Percentiles rank a stretch among this genome's conserved stretches.
Conservation (phyloP, 1,140 invertebrate genomes). For the Diorhabda carinulata region DNA sequence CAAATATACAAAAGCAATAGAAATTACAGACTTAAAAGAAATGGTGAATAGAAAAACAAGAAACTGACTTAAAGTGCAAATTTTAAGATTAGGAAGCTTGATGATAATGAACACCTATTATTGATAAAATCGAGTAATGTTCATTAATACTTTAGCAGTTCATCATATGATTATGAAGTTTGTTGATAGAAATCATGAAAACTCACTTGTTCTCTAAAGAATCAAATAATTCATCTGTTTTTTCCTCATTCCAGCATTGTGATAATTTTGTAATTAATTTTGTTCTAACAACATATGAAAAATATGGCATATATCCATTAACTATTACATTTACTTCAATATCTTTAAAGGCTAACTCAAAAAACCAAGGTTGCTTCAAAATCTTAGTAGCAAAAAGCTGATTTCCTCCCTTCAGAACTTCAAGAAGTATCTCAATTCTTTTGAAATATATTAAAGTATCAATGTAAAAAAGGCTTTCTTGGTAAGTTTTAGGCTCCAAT, state of each 20-base stretch:
- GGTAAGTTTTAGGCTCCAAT: constrained; percentile 16
- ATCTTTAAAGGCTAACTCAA: constrained; percentile 16
- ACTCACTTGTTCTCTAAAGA: constrained; percentile 7
- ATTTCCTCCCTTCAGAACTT: constrained; percentile 24
- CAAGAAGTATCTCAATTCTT: constrained; percentile 1
- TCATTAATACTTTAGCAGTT: too few species aligned
- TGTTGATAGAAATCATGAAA: too few species aligned
- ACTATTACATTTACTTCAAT: constrained; percentile 11
- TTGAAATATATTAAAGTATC: constrained; percentile 23
- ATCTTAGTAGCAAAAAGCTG: constrained; percentile 24
- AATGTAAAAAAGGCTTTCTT: constrained; percentile 21
- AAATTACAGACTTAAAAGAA: too few species aligned
- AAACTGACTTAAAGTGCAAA: too few species aligned
- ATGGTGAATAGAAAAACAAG: too few species aligned
- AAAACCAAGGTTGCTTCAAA: constrained; percentile 24
- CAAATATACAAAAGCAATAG: too few species aligned
- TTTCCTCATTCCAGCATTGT: constrained; percentile 4
- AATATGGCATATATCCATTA: constrained; percentile 19
- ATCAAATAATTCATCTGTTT: constrained; percentile 22
- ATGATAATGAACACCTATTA: too few species aligned
- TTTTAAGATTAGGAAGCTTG: too few species aligned
- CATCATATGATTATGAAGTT: too few species aligned
- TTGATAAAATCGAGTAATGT: too few species aligned
- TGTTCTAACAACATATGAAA: constrained; percentile 20
- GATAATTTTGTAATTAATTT: constrained; percentile 21